These are phyloP conservation scores for Drosophila siamana DNA, from an alignment of 2,888 invertebrate genomes.

Conservation along the genomic window DNA sequence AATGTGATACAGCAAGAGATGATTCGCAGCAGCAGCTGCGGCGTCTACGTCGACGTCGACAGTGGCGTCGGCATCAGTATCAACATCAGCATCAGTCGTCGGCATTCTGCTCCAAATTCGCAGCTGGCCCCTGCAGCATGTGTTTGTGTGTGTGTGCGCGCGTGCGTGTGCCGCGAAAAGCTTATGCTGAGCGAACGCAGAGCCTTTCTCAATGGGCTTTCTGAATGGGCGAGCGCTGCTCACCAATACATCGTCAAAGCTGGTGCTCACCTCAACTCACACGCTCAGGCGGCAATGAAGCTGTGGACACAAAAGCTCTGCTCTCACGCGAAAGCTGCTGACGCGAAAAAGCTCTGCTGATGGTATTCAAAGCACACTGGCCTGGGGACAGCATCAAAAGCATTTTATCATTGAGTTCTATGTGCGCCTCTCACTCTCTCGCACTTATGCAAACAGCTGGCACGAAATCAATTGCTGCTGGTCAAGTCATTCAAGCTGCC, in stretches of 20 bases:
- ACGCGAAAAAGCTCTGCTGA: slow-evolving; percentile 23
- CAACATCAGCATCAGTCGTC: neutral
- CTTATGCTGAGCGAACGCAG: slow-evolving; percentile 31
- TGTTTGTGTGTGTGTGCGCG: slow-evolving; percentile 6
- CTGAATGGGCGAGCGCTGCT: slow-evolving; percentile 46
- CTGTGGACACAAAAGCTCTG: slow-evolving; percentile 9
- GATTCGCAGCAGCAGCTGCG: slow-evolving; percentile 52
- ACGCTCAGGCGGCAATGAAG: neutral
- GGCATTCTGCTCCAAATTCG: slow-evolving; percentile 14
- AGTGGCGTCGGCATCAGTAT: slow-evolving; percentile 1
- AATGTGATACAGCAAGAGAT: slow-evolving; percentile 65
- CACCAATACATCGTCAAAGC: slow-evolving; percentile 5
- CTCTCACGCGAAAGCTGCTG: slow-evolving; percentile 3
- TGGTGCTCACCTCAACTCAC: slow-evolving; percentile 3
- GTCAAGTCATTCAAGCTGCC: slow-evolving; percentile 16
- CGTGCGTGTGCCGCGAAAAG: slow-evolving; percentile 23
- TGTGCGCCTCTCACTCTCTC: neutral
- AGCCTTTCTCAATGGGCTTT: slow-evolving; percentile 53
- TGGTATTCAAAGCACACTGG: neutral
- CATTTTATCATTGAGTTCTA: slow-evolving; percentile 37
- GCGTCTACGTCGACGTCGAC: neutral
- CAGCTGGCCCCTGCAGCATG: slow-evolving; percentile 11
- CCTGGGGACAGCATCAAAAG: slow-evolving; percentile 22
- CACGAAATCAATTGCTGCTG: slow-evolving; percentile 18
- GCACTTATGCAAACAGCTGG: slow-evolving; percentile 19